These are phyloP conservation scores for Sebastes baramenuke DNA, from an alignment of 2,797 vertebrate species.

Conservation along the genomic window DNA sequence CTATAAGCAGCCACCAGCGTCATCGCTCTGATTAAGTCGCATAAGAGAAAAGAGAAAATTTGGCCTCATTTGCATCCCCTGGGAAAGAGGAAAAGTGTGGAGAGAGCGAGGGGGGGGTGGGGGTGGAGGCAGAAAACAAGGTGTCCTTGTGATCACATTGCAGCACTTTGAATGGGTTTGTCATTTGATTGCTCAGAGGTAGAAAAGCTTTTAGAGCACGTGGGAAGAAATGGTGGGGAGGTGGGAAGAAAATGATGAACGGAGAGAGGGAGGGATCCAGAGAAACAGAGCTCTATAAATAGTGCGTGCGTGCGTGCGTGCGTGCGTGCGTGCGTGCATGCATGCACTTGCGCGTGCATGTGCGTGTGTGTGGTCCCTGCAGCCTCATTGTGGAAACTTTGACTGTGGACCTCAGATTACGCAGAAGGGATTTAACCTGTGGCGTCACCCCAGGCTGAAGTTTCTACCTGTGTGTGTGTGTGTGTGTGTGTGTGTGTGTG, in stretches of 20 bases:
- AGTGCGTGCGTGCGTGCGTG: conserved; percentile 45
- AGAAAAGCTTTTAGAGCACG: conserved; percentile 37
- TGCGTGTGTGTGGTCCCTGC: conserved; percentile 65
- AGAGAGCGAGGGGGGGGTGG: not conserved
- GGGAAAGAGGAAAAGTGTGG: conserved; percentile 36
- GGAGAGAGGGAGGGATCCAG: conserved; percentile 32
- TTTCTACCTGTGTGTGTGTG: conserved; percentile 59
- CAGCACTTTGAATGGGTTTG: conserved; percentile 63
- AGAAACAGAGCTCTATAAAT: conserved; percentile 84
- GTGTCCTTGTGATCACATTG: conserved; percentile 76
- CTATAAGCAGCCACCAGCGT: conserved; percentile 63
- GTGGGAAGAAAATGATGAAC: conserved; percentile 28
- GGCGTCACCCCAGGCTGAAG: conserved; percentile 81
- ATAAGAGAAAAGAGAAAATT: conserved; percentile 64
- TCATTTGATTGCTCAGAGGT: conserved; percentile 57
- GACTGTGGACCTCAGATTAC: conserved; percentile 80
- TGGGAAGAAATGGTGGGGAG: conserved; percentile 22
- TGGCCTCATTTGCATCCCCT: conserved; percentile 73
- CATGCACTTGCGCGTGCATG: conserved; percentile 47
- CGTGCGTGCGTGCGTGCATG: conserved; percentile 8
- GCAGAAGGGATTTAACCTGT: conserved; percentile 82
- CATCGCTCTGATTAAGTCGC: conserved; percentile 74
- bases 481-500: not conserved
- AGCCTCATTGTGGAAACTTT: conserved; percentile 78
- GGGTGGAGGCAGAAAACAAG: conserved; percentile 34